Conservation (phyloP, 2,888 invertebrate species). For the Norana najaformis region DNA sequence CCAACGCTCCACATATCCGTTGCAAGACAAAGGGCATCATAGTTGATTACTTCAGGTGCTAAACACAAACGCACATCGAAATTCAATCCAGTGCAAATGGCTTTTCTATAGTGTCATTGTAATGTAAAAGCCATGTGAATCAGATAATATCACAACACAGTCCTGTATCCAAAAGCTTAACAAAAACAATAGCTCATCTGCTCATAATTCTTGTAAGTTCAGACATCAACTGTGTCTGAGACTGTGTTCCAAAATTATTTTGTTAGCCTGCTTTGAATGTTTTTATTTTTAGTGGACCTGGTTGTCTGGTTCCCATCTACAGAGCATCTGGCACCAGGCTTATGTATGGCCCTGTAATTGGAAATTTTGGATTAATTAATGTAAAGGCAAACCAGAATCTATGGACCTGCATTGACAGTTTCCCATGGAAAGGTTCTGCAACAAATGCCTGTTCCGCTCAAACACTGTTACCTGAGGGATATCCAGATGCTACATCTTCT, state of each 20-base stretch:
- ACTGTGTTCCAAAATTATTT: neutral
- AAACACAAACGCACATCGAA: constrained; percentile 44
- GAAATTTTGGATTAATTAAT: neutral
- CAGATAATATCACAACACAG: neutral
- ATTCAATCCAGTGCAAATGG: neutral
- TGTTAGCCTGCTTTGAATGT: neutral
- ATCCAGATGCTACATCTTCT: neutral
- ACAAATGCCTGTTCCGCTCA: neutral
- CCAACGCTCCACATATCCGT: constrained; percentile 75
- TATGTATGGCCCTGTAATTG: neutral
- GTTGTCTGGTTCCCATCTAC: neutral
- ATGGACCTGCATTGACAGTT: neutral
- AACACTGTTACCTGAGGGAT: neutral
- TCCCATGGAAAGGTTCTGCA: constrained; percentile 13
- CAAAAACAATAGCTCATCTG: neutral
- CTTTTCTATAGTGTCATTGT: neutral
- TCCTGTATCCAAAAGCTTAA: too few relatives aligned
- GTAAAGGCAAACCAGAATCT: too few relatives aligned
- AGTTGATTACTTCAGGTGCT: constrained; percentile 70
- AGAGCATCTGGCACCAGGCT: neutral
- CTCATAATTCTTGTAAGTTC: neutral
- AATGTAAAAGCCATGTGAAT: neutral
- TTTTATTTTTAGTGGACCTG: neutral
- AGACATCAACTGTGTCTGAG: neutral
- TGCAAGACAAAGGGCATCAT: constrained; percentile 69